phyloP scores from a whole-genome alignment of 2,888 invertebrate species.

The Diogma glabrata region DNA sequence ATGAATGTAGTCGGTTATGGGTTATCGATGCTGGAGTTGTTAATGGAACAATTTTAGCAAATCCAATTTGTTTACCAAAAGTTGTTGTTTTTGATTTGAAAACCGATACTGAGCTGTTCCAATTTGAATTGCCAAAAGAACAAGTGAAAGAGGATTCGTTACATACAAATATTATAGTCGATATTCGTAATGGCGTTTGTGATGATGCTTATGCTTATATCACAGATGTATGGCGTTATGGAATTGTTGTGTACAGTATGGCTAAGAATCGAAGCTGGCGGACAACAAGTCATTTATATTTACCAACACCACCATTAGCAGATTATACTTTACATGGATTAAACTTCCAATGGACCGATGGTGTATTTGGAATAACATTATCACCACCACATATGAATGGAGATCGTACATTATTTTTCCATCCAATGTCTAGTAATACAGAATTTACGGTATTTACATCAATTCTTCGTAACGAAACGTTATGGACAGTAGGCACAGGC shows the following conservation, averaged over 20 bases:
- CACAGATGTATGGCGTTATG: constrained; percentile 52
- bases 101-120: constrained; percentile 48
- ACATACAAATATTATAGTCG: constrained; percentile 43
- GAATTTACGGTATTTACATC: constrained; percentile 63
- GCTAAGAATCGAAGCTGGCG: constrained; percentile 32
- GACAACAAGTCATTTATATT: constrained; percentile 31
- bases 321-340: constrained; percentile 62
- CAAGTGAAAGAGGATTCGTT: constrained; percentile 54
- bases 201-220: constrained; percentile 47
- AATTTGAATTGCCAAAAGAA: constrained; percentile 51
- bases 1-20: constrained; percentile 67
- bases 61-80: constrained; percentile 61
- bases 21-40: constrained; percentile 69
- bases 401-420: constrained; percentile 61
- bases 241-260: constrained; percentile 34
- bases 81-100: constrained; percentile 58
- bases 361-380: constrained; percentile 62
- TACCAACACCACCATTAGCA: constrained; percentile 41
- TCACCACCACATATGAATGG: constrained; percentile 39
- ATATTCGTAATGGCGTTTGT: constrained; percentile 43
- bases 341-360: constrained; percentile 73
- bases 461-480: constrained; percentile 48
- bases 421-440: constrained; percentile 69
- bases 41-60: constrained; percentile 51
- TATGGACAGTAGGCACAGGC: constrained; percentile 32